Base-by-base conservation (phyloP, 1,140 invertebrate species). In the Drosophila ironensis region DNA sequence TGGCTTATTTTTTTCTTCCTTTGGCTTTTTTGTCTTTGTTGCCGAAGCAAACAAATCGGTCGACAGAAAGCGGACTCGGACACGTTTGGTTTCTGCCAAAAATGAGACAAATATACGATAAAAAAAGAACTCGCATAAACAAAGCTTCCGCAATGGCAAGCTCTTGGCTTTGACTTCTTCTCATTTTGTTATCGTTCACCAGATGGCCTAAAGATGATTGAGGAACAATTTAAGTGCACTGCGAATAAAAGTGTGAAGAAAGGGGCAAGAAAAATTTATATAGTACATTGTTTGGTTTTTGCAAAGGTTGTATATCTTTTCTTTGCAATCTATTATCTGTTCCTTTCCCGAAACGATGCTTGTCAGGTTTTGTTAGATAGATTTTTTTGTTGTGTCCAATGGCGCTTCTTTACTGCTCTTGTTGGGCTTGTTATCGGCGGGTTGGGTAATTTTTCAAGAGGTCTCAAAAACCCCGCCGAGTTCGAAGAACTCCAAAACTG, bases 91-190 rank as follows among this genome's bases (percentile, higher is more conserved):
- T 57, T 42, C 17, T 41, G 28, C 38, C 52, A 51, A 70, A 57
- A 17, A 17, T 12, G 1, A 8, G 11, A 24, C 33, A 46, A 30
- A 24, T n/a, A n/a, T n/a, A n/a, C n/a, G n/a, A 33, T 25, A 56
- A 27, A 60, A 60, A 63, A 63, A 25, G 28, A 30, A 35, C 6
- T 60, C 60, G 33, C 28, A 19, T 40, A 64, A 64, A 64, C 22
- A 63, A 63, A 63, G 50, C 66, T 71, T 71, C 67, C 67, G 67
- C 67, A 71, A 70, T 70, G 66, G 64, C 59, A 56, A 63, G 54
- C 24, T 53, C 20, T 53, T 52, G 50, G 50, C 16, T 56, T 33
- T 46, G 52, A 30, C 66, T 44, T 57, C 44, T 70, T 64, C 9
- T 14, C 42, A 41, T 19, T 48, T 47, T 67, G 67, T 71, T 71